phyloP scores from a whole-genome alignment of 2,113 vertebrate species.

The Catagonus wagneri region DNA sequence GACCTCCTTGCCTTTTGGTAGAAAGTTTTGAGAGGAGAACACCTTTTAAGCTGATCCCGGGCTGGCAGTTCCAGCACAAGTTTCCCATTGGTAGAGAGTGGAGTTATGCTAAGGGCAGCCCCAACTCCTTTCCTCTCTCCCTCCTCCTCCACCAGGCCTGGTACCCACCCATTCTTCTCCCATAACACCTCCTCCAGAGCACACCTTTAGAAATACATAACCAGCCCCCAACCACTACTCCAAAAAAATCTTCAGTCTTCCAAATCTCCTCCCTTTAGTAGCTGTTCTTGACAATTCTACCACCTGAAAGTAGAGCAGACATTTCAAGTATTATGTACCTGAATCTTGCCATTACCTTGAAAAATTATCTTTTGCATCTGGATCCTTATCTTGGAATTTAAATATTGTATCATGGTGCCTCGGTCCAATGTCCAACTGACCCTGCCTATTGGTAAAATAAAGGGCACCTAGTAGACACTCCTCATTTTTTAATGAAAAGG shows the following conservation, averaged over 20 bases:
- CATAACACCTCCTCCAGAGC: not conserved
- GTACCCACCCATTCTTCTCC: not conserved
- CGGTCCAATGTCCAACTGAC: not conserved
- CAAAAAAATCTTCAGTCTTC: not conserved
- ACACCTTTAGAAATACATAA: not conserved
- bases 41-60: not conserved
- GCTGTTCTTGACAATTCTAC: not conserved
- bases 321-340: not conserved
- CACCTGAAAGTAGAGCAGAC: not conserved
- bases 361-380: not conserved
- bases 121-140: not conserved
- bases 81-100: rapidly evolving
- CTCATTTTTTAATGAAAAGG: constrained; percentile 50
- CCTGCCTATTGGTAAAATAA: not conserved
- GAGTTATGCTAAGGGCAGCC: not conserved
- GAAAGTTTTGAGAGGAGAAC: not conserved
- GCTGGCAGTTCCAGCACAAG: not conserved
- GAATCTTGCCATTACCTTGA: not conserved
- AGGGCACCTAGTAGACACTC: not conserved
- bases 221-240: not conserved
- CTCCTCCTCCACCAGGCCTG: not conserved
- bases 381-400: not conserved
- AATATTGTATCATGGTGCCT: not conserved
- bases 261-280: not conserved
- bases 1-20: not conserved